Conservation (phyloP, 2,888 invertebrate genomes). For the Entomobrya proxima region DNA sequence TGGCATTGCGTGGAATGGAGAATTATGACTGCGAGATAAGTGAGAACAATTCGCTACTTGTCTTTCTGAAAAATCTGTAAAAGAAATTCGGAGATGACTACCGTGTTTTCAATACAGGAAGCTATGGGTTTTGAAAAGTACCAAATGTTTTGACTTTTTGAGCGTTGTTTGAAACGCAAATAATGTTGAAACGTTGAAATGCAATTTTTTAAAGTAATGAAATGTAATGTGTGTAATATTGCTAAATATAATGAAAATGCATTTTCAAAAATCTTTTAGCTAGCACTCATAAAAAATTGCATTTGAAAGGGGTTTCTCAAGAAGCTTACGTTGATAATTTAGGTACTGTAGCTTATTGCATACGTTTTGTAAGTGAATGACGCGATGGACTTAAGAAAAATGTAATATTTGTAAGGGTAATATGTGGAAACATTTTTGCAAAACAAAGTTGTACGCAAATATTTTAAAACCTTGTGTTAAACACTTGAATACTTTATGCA, state of each 20-base stretch:
- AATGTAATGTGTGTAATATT: not conserved
- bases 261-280: no score
- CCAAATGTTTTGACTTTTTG: not conserved
- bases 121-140: no score
- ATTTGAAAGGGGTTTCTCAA: no score
- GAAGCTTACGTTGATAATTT: no score
- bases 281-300: no score
- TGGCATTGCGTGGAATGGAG: no score
- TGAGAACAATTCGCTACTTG: no score
- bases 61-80: not conserved
- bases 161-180: not conserved
- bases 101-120: not conserved
- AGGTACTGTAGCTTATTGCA: no score
- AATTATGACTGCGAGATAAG: no score
- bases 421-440: not conserved
- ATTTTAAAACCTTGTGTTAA: no score
- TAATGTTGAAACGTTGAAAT: constrained; percentile 1
- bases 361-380: not conserved
- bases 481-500: not conserved
- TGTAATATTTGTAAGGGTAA: no score
- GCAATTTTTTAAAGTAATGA: not conserved
- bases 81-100: not conserved
- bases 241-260: not conserved
- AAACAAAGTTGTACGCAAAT: not conserved
- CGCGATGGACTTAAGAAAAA: not conserved